Evolutionary conservation across 1,140 invertebrate genomes (phyloP).

Genomic region (Scaptomyza montana): DNA sequence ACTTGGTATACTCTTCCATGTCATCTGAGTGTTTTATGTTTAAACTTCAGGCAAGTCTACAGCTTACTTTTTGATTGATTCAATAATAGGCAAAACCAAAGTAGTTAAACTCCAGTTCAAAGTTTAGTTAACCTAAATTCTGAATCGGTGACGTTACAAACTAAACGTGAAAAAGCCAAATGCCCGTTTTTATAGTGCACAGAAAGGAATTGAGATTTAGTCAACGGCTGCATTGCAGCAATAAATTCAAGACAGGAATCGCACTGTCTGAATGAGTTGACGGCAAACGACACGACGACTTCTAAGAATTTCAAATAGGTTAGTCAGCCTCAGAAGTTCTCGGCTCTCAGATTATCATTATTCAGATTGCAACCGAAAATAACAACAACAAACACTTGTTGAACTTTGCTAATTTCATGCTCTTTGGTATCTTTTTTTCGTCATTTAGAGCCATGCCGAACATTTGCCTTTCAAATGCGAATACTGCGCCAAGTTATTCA

Average conservation of each 20-base stretch:
- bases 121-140: no score
- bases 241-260: conserved; percentile 72
- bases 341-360: conserved; percentile 28
- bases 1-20: not conserved
- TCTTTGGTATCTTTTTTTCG: not conserved
- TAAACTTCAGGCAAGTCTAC: no score
- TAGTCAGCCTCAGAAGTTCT: conserved; percentile 30
- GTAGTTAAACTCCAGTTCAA: no score
- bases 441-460: conserved; percentile 91
- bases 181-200: not conserved
- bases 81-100: no score
- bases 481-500: conserved; percentile 95
- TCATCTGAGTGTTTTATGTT: no score
- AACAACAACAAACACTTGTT: conserved; percentile 3
- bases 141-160: not conserved
- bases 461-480: conserved; percentile 95
- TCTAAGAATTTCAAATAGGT: conserved; percentile 79
- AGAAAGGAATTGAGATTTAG: conserved; percentile 39
- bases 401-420: conserved; percentile 6
- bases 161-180: not conserved
- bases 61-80: no score
- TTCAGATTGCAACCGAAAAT: conserved; percentile 34
- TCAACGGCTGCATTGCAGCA: conserved; percentile 53
- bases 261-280: conserved; percentile 39
- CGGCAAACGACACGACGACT: conserved; percentile 37